A percentile compares a stretch with the other conserved stretches of the same genome.
Conservation (phyloP, 2,797 vertebrate species). For the Coracias cyanogaster region DNA sequence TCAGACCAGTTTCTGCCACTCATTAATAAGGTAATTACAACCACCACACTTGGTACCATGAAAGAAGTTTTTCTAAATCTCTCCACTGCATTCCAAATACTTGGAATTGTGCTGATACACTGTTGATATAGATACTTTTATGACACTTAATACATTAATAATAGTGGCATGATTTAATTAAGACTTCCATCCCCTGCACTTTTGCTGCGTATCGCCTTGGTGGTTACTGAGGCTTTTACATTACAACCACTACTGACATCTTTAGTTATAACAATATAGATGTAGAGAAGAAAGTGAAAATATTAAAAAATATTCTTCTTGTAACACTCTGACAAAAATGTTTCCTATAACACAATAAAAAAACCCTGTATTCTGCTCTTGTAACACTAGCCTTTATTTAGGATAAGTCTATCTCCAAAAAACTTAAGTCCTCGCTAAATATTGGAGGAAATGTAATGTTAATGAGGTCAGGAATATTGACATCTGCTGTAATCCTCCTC, state of each 20-base stretch:
- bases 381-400: background rate
- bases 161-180: background rate
- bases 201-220: background rate
- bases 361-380: background rate
- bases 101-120: background rate
- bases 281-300: background rate
- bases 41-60: conserved; percentile 47
- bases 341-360: background rate
- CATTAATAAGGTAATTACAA: conserved; percentile 39
- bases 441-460: background rate
- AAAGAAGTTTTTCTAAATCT: background rate
- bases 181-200: background rate
- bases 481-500: background rate
- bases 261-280: background rate
- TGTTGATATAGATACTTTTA: background rate
- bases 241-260: background rate
- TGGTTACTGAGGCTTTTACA: background rate
- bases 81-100: background rate
- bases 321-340: background rate
- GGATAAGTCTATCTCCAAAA: background rate
- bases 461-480: background rate
- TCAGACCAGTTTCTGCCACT: conserved; percentile 51
- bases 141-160: background rate
- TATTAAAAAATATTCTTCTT: background rate
- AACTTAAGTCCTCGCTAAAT: background rate